Percentiles rank a stretch among this genome's conserved stretches.
Evolutionary conservation across 1,140 invertebrate genomes (phyloP).

Genomic region (Pinna nobilis): DNA sequence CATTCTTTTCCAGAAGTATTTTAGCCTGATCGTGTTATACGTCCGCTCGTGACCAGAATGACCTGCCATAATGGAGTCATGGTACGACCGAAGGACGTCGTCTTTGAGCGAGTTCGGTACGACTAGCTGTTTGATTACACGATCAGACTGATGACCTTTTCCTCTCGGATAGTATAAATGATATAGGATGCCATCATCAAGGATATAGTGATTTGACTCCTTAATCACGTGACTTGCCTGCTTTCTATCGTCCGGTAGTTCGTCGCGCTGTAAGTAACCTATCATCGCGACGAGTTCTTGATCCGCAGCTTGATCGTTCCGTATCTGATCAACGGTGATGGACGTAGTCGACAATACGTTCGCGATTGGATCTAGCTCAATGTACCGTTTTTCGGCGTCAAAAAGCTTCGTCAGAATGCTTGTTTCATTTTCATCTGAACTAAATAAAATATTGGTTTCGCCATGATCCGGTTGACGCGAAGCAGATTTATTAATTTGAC

Average conservation of each 20-base stretch:
- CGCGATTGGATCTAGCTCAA: no score
- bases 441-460: no score
- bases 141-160: not conserved
- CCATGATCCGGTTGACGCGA: no score
- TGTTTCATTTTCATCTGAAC: no score
- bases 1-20: slow-evolving; percentile 42
- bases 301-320: not conserved
- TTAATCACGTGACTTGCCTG: not conserved
- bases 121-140: slow-evolving; percentile 28
- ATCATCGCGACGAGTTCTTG: not conserved
- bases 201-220: slow-evolving; percentile 24
- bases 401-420: no score
- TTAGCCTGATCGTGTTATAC: slow-evolving; percentile 3
- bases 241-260: slow-evolving; percentile 12
- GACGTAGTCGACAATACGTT: no score
- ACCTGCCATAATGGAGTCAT: slow-evolving; percentile 36
- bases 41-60: slow-evolving; percentile 27
- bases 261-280: not conserved
- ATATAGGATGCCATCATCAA: slow-evolving; percentile 29
- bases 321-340: no score
- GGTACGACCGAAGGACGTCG: slow-evolving; percentile 23
- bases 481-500: no score
- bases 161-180: slow-evolving; percentile 16
- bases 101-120: slow-evolving; percentile 22
- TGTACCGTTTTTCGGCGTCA: no score